These are phyloP conservation scores for Solenopsis invicta DNA, from an alignment of 1,140 invertebrate species.

Conservation along the genomic window DNA sequence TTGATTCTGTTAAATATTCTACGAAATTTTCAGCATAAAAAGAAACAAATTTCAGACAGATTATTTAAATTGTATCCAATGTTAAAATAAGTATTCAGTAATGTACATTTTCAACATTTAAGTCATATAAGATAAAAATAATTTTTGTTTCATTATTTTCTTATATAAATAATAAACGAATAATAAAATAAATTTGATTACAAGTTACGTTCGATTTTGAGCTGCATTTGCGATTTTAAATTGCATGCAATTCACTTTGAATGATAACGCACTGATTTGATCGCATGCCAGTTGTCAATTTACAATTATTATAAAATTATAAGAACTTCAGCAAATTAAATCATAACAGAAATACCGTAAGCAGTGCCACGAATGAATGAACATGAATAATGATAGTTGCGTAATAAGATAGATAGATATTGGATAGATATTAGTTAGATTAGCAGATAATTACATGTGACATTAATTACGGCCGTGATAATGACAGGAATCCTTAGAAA, in stretches of 20 bases:
- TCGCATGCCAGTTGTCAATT: neutral
- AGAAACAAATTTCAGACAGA: too few relatives aligned
- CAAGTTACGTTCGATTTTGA: too few relatives aligned
- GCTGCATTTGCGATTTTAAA: neutral
- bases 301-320: neutral
- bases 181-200: too few relatives aligned
- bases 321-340: neutral
- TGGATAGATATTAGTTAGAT: neutral
- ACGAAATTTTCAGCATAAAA: too few relatives aligned
- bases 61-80: too few relatives aligned
- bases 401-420: too few relatives aligned
- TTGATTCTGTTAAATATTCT: too few relatives aligned
- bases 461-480: neutral
- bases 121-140: too few relatives aligned
- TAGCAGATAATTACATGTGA: neutral
- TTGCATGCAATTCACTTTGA: neutral
- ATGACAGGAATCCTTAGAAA: neutral
- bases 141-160: too few relatives aligned
- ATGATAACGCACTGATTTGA: neutral
- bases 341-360: neutral
- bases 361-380: neutral
- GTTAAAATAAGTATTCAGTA: too few relatives aligned
- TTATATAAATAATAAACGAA: too few relatives aligned
- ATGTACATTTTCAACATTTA: too few relatives aligned
- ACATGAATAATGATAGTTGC: neutral